Base-by-base conservation (phyloP, 2,888 invertebrate species). In the Epistrophe grossulariae region DNA sequence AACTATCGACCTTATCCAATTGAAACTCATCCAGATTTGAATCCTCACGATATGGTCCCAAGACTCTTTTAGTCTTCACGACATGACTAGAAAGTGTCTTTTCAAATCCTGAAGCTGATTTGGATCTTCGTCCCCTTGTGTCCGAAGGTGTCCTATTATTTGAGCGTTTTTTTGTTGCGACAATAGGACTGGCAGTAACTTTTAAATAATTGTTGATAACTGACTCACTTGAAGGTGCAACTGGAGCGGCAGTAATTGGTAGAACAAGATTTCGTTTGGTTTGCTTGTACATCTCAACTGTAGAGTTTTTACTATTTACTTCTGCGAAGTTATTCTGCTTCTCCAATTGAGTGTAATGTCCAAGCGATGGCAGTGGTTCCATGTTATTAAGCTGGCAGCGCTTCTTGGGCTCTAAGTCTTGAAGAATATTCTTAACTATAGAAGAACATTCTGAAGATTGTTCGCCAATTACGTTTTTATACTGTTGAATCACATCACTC, bases 1-100 rank as follows among this genome's bases (percentile, higher is more conserved):
- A 93, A 77, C 92, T 92, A 72, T 93, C 93, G 40, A 93, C 91
- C 89, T 93, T 93, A 80, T 93, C 93, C 80, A 93, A 89, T 89
- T 93, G 91, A 78, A 93, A 93, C 77, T 93, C 93, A 66, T 90
- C 91, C 7, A 93, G 83, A 82, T 91, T 92, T 0, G 91, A 90
- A 72, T 93, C 92, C 80, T 93, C 91, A 1, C 92, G 89, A 38
- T 91, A 81, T 0, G 81, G 7, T 10, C 90, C 90, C 0, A 87
- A 89, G 19, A 89, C 89, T 19, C 88, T 89, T 73, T 91, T 92
- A 31, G 15, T 89, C 48, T 88, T 88, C 28, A 17, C 19, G 5
- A 28, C 38, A 3, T 38, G 70, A 9, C 10, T 50, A 19, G 15
- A 52, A 24, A 45, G 19, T 66, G 48, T 50, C 73, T 45, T 62